These are phyloP conservation scores for Anastrepha ludens DNA, from an alignment of 1,140 invertebrate genomes.

Conservation along the genomic window DNA sequence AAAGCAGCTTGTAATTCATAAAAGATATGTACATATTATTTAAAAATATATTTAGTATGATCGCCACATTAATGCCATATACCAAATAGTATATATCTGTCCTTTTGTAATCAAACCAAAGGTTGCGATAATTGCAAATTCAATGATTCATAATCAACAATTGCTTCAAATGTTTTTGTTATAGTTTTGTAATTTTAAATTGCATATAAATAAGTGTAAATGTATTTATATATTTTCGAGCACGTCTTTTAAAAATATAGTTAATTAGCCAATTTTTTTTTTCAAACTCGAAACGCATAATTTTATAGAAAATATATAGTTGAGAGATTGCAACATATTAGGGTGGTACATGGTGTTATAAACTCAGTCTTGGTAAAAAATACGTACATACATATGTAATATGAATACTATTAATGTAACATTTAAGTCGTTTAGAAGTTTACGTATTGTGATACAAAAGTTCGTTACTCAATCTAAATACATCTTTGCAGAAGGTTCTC, in stretches of 20 bases:
- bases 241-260: not conserved
- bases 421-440: not conserved
- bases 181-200: not conserved
- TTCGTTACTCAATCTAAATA: not conserved
- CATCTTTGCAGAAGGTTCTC: not conserved
- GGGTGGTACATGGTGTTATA: not conserved
- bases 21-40: not conserved
- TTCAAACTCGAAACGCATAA: not conserved
- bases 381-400: not conserved
- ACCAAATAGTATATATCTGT: not conserved
- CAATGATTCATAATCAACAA: not conserved
- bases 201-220: not conserved
- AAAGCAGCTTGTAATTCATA: not conserved
- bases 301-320: not conserved
- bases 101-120: not conserved
- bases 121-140: not conserved
- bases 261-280: conserved; percentile 3
- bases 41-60: not conserved
- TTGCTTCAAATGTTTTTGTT: not conserved
- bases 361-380: not conserved
- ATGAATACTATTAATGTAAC: not conserved
- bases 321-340: not conserved
- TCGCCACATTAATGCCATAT: conserved; percentile 15
- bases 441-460: conserved; percentile 37
- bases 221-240: not conserved